Conservation (phyloP, 2,888 invertebrate genomes). For the Cosmorhoe ocellata region DNA sequence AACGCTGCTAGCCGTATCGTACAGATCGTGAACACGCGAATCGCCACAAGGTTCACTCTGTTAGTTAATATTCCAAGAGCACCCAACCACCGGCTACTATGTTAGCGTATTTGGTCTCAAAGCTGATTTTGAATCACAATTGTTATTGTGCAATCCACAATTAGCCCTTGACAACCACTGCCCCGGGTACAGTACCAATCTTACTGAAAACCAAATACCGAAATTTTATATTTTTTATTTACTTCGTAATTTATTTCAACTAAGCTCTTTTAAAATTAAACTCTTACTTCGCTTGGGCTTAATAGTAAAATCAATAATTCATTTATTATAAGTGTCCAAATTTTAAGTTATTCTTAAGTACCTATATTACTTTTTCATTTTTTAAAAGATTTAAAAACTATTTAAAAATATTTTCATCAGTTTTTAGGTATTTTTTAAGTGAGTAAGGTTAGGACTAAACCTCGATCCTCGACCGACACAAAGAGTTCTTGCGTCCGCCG, state of each 20-base stretch:
- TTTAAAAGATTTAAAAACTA: too few species aligned
- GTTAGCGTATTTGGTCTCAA: slow-evolving; percentile 66
- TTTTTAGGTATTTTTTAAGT: too few species aligned
- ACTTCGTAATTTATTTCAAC: too few species aligned
- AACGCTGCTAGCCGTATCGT: slow-evolving; percentile 37
- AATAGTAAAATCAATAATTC: too few species aligned
- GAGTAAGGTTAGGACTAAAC: slow-evolving; percentile 9
- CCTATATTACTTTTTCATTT: too few species aligned
- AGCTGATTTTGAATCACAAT: slow-evolving; percentile 68
- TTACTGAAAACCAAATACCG: neutral
- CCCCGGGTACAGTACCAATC: slow-evolving; percentile 13
- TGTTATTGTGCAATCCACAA: slow-evolving; percentile 62
- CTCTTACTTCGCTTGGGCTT: too few species aligned
- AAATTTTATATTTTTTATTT: too few species aligned
- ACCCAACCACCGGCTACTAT: slow-evolving; percentile 46
- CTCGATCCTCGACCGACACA: slow-evolving; percentile 16
- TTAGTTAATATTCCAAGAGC: slow-evolving; percentile 63
- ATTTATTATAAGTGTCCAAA: too few species aligned
- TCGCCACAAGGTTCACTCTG: slow-evolving; percentile 47
- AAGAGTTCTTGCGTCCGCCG: slow-evolving; percentile 35
- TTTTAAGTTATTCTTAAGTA: too few species aligned
- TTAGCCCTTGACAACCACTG: slow-evolving; percentile 44
- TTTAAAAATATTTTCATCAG: too few species aligned
- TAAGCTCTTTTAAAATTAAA: too few species aligned
- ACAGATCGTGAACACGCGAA: slow-evolving; percentile 55